These are phyloP conservation scores for Ctenochaetus hawaiiensis DNA, from an alignment of 2,797 vertebrate species.

Conservation along the genomic window DNA sequence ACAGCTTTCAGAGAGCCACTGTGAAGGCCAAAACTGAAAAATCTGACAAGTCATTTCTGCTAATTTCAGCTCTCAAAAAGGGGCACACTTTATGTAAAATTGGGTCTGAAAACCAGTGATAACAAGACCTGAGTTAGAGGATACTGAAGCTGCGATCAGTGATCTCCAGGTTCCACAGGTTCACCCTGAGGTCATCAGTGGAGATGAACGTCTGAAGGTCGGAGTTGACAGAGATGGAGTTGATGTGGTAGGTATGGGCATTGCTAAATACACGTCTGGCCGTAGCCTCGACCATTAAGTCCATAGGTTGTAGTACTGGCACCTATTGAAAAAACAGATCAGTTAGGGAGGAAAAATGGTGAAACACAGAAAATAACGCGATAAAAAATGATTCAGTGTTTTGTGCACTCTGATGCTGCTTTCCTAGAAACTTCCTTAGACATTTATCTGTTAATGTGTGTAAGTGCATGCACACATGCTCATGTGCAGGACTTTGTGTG, in stretches of 20 bases:
- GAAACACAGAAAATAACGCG: constrained; percentile 7
- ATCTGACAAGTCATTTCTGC: not conserved
- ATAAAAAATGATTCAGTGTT: constrained; percentile 11
- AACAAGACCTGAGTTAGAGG: constrained; percentile 70
- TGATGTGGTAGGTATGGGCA: constrained; percentile 97
- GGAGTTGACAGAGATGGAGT: constrained; percentile 98
- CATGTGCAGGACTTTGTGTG: constrained; percentile 3
- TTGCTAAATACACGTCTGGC: constrained; percentile 94
- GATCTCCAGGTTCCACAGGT: constrained; percentile 98
- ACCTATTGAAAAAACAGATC: constrained; percentile 83
- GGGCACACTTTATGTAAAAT: not conserved
- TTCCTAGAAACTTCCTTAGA: not conserved
- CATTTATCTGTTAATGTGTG: constrained; percentile 36
- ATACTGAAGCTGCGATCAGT: constrained; percentile 98
- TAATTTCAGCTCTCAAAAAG: not conserved
- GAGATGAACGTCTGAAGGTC: constrained; percentile 98
- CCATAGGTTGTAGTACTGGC: constrained; percentile 95
- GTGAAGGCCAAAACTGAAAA: not conserved
- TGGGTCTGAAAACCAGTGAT: not conserved
- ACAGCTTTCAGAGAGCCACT: not conserved
- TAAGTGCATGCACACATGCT: constrained; percentile 2
- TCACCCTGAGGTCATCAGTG: constrained; percentile 95
- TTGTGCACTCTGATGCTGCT: constrained; percentile 16
- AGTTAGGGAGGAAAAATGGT: not conserved
- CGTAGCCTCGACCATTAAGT: constrained; percentile 96